phyloP scores from a whole-genome alignment of 1,140 invertebrate genomes.

The Chrysoperla carnea region DNA sequence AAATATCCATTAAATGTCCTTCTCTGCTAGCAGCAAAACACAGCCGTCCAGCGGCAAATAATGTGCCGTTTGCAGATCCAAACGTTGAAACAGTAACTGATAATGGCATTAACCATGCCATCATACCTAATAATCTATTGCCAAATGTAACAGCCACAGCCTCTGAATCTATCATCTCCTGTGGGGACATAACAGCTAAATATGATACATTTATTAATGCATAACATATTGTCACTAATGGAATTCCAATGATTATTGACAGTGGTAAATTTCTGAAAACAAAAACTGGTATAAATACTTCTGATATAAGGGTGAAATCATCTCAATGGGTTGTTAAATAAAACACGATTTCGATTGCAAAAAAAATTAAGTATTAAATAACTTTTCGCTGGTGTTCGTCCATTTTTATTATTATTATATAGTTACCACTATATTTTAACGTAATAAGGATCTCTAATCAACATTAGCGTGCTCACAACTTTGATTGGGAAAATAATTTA shows the following conservation, averaged over 20 bases:
- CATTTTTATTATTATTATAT: too few relatives aligned
- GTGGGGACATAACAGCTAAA: constrained; percentile 85
- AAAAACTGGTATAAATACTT: background rate
- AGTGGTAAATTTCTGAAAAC: constrained; percentile 72
- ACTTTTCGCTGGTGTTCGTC: too few relatives aligned
- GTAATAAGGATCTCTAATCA: too few relatives aligned
- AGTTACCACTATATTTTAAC: too few relatives aligned
- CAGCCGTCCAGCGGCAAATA: constrained; percentile 79
- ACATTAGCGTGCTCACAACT: too few relatives aligned
- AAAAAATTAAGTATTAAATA: background rate
- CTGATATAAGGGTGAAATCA: too few relatives aligned
- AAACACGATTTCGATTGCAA: constrained; percentile 1
- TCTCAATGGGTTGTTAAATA: too few relatives aligned
- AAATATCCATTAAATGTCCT: constrained; percentile 79
- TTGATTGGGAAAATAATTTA: too few relatives aligned
- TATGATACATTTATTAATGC: constrained; percentile 93
- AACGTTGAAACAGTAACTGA: constrained; percentile 94
- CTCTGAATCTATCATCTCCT: constrained; percentile 86
- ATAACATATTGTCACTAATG: constrained; percentile 90
- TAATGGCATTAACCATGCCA: constrained; percentile 85
- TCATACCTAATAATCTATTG: constrained; percentile 62
- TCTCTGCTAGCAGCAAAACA: constrained; percentile 91
- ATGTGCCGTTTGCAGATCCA: constrained; percentile 90
- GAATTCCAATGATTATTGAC: constrained; percentile 92
- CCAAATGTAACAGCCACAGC: constrained; percentile 92